Evolutionary conservation across 1,140 invertebrate genomes (phyloP).

Genomic region (Mizuhopecten yessoensis): DNA sequence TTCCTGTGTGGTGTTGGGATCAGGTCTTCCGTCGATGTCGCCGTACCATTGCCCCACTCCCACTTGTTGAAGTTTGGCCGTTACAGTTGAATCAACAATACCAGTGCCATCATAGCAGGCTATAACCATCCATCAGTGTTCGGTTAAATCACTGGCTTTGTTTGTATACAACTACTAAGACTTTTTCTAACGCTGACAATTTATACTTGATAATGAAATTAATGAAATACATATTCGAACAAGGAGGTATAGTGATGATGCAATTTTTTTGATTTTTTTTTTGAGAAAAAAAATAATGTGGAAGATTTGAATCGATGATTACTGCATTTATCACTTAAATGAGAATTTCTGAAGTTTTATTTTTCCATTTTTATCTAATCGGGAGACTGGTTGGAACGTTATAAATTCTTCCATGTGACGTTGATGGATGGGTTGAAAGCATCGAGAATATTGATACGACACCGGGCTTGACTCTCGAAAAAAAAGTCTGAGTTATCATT

Average conservation of each 20-base stretch:
- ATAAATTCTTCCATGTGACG: neutral
- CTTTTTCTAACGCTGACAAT: neutral
- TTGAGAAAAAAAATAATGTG: neutral
- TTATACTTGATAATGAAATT: neutral
- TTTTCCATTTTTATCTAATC: too few relatives aligned
- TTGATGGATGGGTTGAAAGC: constrained; percentile 14
- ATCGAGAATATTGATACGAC: neutral
- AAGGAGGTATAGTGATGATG: neutral
- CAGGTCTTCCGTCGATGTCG: neutral
- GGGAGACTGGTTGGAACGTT: neutral
- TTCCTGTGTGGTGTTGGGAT: neutral
- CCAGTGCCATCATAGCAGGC: neutral
- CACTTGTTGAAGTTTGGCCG: constrained; percentile 31
- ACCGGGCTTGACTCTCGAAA: neutral
- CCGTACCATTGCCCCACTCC: neutral
- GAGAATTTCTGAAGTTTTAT: neutral
- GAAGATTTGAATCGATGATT: neutral
- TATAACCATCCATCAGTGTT: neutral
- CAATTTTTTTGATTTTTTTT: neutral
- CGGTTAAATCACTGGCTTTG: neutral
- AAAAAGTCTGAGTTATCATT: neutral
- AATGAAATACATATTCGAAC: too few relatives aligned
- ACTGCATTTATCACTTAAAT: neutral
- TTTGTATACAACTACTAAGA: neutral
- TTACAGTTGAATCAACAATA: constrained; percentile 1